Evolutionary conservation across 1,140 invertebrate genomes (phyloP), one percentile per base, ranked within the genome.

Genomic region (Drosophila mayri): DNA sequence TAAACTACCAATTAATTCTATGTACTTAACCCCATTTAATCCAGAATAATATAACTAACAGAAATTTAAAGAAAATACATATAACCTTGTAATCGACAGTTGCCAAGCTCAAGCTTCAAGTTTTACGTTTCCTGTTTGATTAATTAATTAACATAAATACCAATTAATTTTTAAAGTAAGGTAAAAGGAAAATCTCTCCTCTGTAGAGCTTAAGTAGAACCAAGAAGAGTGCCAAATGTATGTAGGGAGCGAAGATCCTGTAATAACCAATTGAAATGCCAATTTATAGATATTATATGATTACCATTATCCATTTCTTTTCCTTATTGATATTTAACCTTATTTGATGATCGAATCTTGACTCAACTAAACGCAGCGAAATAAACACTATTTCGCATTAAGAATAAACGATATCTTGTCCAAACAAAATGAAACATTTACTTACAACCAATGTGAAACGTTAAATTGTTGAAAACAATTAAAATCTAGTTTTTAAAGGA

Each of bases 401-500:
- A 58, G 76, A 64, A 60, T 54, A 60, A 79, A 82, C 18, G 32
- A 59, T 88, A 88, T 87, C 77, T 80, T 88, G 85, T 87, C 84
- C 84, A 87, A 54, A 54, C 50, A 54, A 54, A 54, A 37, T 79
- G 60, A 81, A 75, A 83, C 60, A 88, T 80, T 87, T 87, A 86
- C 83, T 87, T 87, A 80, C 77, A 87, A 81, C 66, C 75, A 79
- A 54, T 83, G 79, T 82, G 83, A 87, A 72, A 83, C 76, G 83
- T 88, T 87, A 61, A 87, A 87, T 87, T 87, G 84, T 87, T 87
- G 25, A 74, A 87, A 87, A 87, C 84, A 87, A 87, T 88, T 68
- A 80, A 87, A 87, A 84, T 80, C 64, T 83, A 87, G 80, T 67
- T 77, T 54, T 64, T 80, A 83, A 80, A 64, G 63, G 59, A 84